phyloP scores from a whole-genome alignment of 2,888 invertebrate species.

The Hylaea fasciaria region DNA sequence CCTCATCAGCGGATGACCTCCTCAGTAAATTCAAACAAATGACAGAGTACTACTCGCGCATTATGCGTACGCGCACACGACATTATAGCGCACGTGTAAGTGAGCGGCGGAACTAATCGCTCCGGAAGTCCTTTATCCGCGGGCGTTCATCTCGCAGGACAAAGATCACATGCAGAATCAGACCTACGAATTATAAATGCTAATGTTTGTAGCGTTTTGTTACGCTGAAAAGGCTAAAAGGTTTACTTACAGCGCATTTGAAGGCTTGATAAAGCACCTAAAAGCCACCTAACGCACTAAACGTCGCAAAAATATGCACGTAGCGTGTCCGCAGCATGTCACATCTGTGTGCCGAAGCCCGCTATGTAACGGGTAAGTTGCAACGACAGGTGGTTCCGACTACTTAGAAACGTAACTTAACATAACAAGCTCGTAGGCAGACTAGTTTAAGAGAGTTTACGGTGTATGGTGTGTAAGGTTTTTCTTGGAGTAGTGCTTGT shows the following conservation, averaged over 20 bases:
- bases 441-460: slow-evolving; percentile 11
- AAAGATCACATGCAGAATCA: slow-evolving; percentile 36
- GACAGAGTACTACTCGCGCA: neutral
- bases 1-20: neutral
- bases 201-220: too few species aligned
- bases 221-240: too few species aligned
- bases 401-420: slow-evolving; percentile 29
- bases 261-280: too few species aligned
- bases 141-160: slow-evolving; percentile 69
- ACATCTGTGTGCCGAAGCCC: slow-evolving; percentile 43
- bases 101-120: slow-evolving; percentile 70
- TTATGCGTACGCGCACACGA: slow-evolving; percentile 40
- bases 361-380: slow-evolving; percentile 53
- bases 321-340: slow-evolving; percentile 44
- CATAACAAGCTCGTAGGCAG: slow-evolving; percentile 1
- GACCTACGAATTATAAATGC: too few species aligned
- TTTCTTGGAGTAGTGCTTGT: neutral
- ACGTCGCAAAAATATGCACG: slow-evolving; percentile 38
- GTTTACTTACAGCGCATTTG: too few species aligned
- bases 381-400: slow-evolving; percentile 38
- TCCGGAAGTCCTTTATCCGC: slow-evolving; percentile 76
- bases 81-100: slow-evolving; percentile 54
- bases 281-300: neutral
- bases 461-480: neutral
- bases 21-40: neutral